Conservation (phyloP, 2,113 vertebrate species). For the Oreochromis niloticus region DNA sequence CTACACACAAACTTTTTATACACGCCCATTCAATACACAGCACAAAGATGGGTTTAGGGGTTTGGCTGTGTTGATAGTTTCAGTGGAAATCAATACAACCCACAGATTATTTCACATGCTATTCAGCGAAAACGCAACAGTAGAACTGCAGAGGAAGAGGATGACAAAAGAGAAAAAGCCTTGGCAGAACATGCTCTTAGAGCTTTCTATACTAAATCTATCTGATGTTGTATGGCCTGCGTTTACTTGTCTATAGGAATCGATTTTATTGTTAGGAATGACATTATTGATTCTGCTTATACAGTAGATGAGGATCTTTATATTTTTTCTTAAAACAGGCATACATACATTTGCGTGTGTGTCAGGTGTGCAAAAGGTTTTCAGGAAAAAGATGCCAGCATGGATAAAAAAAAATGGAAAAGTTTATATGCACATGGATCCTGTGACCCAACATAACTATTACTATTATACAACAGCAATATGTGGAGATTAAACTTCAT, state of each 20-base stretch:
- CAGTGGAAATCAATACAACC: constrained; percentile 50
- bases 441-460: neutral
- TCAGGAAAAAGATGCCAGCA: neutral
- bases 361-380: neutral
- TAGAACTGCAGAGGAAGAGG: neutral
- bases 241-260: neutral
- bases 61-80: constrained; percentile 30
- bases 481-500: neutral
- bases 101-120: constrained; percentile 29
- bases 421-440: neutral
- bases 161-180: neutral
- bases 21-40: neutral
- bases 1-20: neutral
- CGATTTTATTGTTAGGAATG: neutral
- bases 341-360: neutral
- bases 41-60: constrained; percentile 18
- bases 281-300: neutral
- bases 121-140: constrained; percentile 27
- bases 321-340: neutral
- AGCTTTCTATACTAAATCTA: neutral
- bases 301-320: neutral
- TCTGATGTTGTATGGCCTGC: neutral
- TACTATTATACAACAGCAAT: neutral
- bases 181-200: neutral
- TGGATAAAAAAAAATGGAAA: accelerated